A percentile compares a stretch with the other conserved stretches of the same genome.
phyloP scores from a whole-genome alignment of 2,888 invertebrate genomes.

The Globia sparganii region DNA sequence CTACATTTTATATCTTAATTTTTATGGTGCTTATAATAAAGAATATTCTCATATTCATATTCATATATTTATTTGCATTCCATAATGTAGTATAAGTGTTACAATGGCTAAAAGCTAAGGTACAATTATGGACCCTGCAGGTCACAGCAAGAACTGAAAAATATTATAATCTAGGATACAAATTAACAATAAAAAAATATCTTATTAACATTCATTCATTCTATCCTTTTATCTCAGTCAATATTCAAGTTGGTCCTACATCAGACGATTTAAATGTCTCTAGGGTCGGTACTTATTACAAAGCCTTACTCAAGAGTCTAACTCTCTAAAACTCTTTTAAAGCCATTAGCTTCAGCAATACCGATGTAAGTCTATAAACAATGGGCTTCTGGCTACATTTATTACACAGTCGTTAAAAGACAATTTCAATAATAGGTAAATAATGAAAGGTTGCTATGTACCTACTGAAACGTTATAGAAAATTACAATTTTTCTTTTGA shows the following conservation, averaged over 20 bases:
- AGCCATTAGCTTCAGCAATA: not conserved
- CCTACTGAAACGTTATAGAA: not conserved
- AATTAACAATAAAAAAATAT: no score
- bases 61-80: no score
- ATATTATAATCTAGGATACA: no score
- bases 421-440: not conserved
- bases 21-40: not conserved
- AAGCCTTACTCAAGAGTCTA: not conserved
- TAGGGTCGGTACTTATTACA: not conserved
- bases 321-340: not conserved
- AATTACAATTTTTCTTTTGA: slow-evolving; percentile 47
- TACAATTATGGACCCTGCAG: no score
- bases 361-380: not conserved
- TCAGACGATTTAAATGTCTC: not conserved
- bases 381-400: not conserved
- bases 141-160: no score
- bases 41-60: no score
- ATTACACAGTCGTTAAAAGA: not conserved
- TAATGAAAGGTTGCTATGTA: not conserved
- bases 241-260: not conserved
- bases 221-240: not conserved
- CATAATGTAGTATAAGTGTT: no score
- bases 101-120: no score
- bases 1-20: not conserved
- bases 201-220: no score